Conservation (phyloP, 1,140 invertebrate species). For the Trachymyrmex septentrionalis region DNA sequence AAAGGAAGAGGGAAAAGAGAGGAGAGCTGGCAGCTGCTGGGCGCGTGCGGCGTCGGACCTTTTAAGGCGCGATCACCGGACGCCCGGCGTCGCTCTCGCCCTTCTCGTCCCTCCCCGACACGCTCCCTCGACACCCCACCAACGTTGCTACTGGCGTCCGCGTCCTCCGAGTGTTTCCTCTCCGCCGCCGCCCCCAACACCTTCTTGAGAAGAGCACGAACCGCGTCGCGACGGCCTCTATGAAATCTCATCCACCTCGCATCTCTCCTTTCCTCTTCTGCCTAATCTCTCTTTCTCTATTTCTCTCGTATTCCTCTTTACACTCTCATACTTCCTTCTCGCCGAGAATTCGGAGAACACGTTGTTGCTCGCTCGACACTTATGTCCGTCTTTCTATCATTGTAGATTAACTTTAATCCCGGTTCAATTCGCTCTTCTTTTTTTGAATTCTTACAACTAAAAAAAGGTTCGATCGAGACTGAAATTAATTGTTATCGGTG, state of each 20-base stretch:
- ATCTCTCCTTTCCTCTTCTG: slow-evolving; percentile 23
- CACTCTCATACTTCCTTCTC: neutral
- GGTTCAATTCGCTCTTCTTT: too few relatives aligned
- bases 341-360: slow-evolving; percentile 2
- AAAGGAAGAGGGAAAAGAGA: slow-evolving; percentile 45
- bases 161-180: slow-evolving; percentile 40
- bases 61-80: slow-evolving; percentile 87
- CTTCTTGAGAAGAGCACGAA: slow-evolving; percentile 64
- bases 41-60: slow-evolving; percentile 87
- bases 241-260: slow-evolving; percentile 68
- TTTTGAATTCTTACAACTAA: too few relatives aligned
- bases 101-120: slow-evolving; percentile 69
- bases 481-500: too few relatives aligned
- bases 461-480: too few relatives aligned
- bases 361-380: neutral
- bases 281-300: slow-evolving; percentile 47
- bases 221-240: slow-evolving; percentile 67
- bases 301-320: neutral
- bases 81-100: slow-evolving; percentile 84
- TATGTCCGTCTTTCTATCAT: neutral
- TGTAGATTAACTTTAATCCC: too few relatives aligned
- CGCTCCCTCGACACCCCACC: slow-evolving; percentile 31
- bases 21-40: slow-evolving; percentile 83
- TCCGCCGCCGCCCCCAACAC: slow-evolving; percentile 60
- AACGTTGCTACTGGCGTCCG: slow-evolving; percentile 15